These are phyloP conservation scores for Scolanthus callimorphus DNA, from an alignment of 92 coral and sea anemone genomes.

Conservation along the genomic window DNA sequence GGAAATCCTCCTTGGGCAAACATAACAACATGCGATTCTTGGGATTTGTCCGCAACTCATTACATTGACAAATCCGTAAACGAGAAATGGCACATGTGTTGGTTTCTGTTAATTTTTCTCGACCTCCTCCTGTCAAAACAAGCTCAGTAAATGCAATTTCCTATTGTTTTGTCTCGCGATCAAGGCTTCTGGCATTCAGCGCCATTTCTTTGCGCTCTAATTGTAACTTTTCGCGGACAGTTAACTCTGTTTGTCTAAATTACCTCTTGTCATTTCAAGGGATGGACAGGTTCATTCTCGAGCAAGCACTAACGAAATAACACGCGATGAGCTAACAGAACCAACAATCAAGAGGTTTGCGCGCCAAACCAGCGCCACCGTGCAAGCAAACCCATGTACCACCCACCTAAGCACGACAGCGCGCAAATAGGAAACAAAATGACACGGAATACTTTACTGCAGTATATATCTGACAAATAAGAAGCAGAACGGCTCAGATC, in stretches of 20 bases:
- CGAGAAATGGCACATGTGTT: slow-evolving; percentile 96
- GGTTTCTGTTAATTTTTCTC: slow-evolving; percentile 86
- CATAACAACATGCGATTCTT: slow-evolving; percentile 46
- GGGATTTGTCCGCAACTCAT: slow-evolving; percentile 33
- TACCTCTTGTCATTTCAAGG: slow-evolving; percentile 61
- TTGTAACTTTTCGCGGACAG: slow-evolving; percentile 95
- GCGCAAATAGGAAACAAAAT: slow-evolving; percentile 47
- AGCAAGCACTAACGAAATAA: slow-evolving; percentile 62
- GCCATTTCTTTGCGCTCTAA: slow-evolving; percentile 66
- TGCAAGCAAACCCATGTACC: slow-evolving; percentile 40
- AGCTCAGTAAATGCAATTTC: slow-evolving; percentile 64
- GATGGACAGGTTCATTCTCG: slow-evolving; percentile 59
- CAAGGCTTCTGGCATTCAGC: slow-evolving; percentile 24
- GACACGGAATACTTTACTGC: too few species aligned
- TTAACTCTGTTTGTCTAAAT: slow-evolving; percentile 79
- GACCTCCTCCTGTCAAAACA: slow-evolving; percentile 81
- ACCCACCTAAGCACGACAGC: too few species aligned
- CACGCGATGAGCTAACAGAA: slow-evolving; percentile 65
- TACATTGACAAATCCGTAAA: slow-evolving; percentile 82
- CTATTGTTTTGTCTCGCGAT: slow-evolving; percentile 59
- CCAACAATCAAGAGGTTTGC: slow-evolving; percentile 3
- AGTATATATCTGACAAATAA: slow-evolving; percentile 76
- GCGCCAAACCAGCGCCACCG: slow-evolving; percentile 34
- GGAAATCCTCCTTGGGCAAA: slow-evolving; percentile 46
- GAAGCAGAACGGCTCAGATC: slow-evolving; percentile 65